Base-by-base conservation (phyloP, 2,888 invertebrate species). In the Diarsia mendica region DNA sequence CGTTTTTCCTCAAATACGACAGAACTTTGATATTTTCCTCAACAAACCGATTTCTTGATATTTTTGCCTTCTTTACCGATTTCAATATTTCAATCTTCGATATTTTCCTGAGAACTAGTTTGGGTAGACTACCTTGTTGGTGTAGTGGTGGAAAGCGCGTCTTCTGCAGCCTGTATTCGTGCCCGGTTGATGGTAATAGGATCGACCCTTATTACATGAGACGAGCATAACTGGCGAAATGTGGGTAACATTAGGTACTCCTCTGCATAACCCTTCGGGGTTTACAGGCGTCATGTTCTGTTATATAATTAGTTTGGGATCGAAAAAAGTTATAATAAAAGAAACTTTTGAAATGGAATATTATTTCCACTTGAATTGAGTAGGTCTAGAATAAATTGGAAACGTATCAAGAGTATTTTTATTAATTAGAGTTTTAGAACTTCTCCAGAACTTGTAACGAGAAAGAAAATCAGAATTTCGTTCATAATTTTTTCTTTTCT, bases 81-180 rank as follows among this genome's bases (percentile, higher is more conserved):
- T 44, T n/a, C 10, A 53, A 76, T 77, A 48, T 60, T 60, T 28
- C 44, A n/a, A 60, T 63, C 8, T 10, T 46, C 18, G 39, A 23
- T 58, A n/a, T 58, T 51, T 33, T 18, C 10, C 5, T 20, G 11
- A 20, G 72, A 48, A 74, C 0, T 44, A 13, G 51, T 49, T 73
- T n/a, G 8, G 9, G 1, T 5, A 4, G 6, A 3, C 39, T 39
- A 0, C 4, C 5, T 4, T 6, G 39, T 39, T 39, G 5, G 39
- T 39, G n/a, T n/a, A n/a, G n/a, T n/a, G n/a, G n/a, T n/a, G n/a
- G n/a, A n/a, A n/a, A n/a, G n/a, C n/a, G n/a, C n/a, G n/a, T n/a
- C n/a, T n/a, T n/a, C n/a, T n/a, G n/a, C n/a, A n/a, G n/a, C n/a
- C n/a, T n/a, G n/a, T n/a, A n/a, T n/a, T n/a, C n/a, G 39, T 39